Evolutionary conservation across 2,797 vertebrate genomes (phyloP).

Genomic region (Sebastes elongatus): DNA sequence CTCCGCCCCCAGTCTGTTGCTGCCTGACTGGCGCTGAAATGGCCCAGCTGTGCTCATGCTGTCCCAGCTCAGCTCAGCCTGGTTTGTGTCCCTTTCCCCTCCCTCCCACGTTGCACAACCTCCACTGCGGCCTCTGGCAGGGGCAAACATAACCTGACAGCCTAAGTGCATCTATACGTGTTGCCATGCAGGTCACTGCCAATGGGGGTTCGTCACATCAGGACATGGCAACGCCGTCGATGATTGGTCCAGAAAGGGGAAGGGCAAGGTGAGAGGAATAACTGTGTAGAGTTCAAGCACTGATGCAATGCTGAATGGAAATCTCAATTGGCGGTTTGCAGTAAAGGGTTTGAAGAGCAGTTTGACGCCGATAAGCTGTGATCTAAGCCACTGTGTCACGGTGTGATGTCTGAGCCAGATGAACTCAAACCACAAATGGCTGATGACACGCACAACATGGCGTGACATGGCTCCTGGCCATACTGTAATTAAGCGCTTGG

Average conservation of each 20-base stretch:
- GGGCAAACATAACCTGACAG: constrained; percentile 62
- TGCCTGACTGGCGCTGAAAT: constrained; percentile 52
- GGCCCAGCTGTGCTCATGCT: constrained; percentile 53
- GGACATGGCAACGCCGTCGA: neutral
- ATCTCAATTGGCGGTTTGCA: constrained; percentile 7
- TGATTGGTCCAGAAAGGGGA: constrained; percentile 35
- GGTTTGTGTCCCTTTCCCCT: constrained; percentile 45
- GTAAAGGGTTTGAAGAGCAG: constrained; percentile 5
- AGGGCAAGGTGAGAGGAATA: constrained; percentile 5
- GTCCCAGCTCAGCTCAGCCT: constrained; percentile 51
- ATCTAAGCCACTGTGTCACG: neutral
- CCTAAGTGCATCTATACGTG: constrained; percentile 43
- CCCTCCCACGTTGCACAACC: constrained; percentile 34
- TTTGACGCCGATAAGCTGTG: neutral
- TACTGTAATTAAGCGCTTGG: constrained; percentile 12
- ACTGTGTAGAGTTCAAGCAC: neutral
- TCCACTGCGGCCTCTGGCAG: constrained; percentile 24
- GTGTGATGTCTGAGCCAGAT: constrained; percentile 9
- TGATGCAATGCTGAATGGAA: constrained; percentile 18
- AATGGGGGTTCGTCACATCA: neutral
- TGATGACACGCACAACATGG: neutral
- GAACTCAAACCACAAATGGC: constrained; percentile 1
- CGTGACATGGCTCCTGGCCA: neutral
- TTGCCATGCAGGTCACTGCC: constrained; percentile 58
- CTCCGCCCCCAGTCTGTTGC: constrained; percentile 19